Base-by-base conservation (phyloP, 35 echinoderm and acorn worm genomes). In the Ophioderma brevispina region DNA sequence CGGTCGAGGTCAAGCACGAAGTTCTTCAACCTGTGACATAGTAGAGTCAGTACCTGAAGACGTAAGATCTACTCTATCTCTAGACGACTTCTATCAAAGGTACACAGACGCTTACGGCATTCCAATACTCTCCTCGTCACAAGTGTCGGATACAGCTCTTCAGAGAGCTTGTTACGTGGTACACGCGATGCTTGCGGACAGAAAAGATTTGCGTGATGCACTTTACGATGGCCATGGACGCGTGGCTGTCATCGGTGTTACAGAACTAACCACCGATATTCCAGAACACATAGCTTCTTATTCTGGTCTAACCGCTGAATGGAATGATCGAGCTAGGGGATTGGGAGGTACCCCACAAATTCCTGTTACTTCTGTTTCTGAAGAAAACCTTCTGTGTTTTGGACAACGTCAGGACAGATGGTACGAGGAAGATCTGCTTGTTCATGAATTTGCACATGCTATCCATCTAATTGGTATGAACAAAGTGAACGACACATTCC, bases 71-170 rank as follows among this genome's bases (percentile, higher is more conserved):
- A 39, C 80, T 13, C 79, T 90, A 35, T 37, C 28, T 28, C 41
- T 95, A 34, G 85, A 87, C 56, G 13, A 28, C 1, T 95, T 95
- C 76, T 95, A 95, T 46, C 0, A 39, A 17, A 92, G 92, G 42
- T 95, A 95, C 81, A 95, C 94, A 13, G 84, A 95, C 19, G 89
- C 94, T 21, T 92, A 88, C 81, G 89, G 90, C 31, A 88, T 95
- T 25, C 94, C 90, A 14, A 89, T 95, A 0, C 35, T 95, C 21
- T 88, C 89, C 11, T 95, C 94, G 8, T 21, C 28, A 11, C 31
- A 39, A 17, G 80, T 87, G 21, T 41, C 49, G 23, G 80, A 89
- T 49, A 59, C 38, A 17, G 89, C 90, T 5, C 39, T 95, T 18
- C 31, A 36, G 1, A 76, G 89, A 30, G 89, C 94, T 1, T 95